A percentile compares a stretch with the other conserved stretches of the same genome.
phyloP scores from a whole-genome alignment of 2,888 invertebrate genomes.

The Eilema depressum region DNA sequence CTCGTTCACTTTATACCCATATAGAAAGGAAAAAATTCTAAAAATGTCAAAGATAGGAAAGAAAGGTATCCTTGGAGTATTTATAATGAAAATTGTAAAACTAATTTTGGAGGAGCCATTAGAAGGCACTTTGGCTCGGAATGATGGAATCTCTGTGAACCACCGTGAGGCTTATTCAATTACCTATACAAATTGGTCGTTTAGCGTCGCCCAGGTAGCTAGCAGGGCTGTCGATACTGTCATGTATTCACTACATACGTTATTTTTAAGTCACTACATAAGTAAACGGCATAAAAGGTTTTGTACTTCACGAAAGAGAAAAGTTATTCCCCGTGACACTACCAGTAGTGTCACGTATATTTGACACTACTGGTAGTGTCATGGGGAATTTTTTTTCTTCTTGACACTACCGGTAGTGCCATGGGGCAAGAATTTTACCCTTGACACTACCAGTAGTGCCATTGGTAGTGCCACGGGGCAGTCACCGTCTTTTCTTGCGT shows the following conservation, averaged over 20 bases:
- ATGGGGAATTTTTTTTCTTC: too few species aligned
- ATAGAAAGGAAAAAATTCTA: background rate
- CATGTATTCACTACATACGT: background rate
- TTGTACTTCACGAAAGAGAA: too few species aligned
- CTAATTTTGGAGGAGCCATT: slow-evolving; percentile 15
- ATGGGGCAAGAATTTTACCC: too few species aligned
- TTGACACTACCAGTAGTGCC: too few species aligned
- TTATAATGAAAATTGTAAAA: slow-evolving; percentile 19
- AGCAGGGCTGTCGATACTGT: slow-evolving; percentile 2
- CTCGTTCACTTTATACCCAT: background rate
- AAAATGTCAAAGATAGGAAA: background rate
- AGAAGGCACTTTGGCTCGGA: slow-evolving; percentile 8
- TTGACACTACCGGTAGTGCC: too few species aligned
- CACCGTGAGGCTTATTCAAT: slow-evolving; percentile 24
- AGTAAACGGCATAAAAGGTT: background rate
- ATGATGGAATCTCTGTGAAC: slow-evolving; percentile 13
- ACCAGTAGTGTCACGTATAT: too few species aligned
- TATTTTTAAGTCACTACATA: background rate
- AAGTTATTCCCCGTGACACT: too few species aligned
- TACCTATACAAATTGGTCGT: slow-evolving; percentile 16
- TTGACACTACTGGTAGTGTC: too few species aligned
- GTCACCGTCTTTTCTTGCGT: too few species aligned
- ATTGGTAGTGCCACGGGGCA: too few species aligned
- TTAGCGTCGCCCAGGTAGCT: background rate
- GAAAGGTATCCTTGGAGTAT: background rate